A percentile compares a stretch with the other conserved stretches of the same genome.
phyloP scores from a whole-genome alignment of 2,113 vertebrate genomes.

The Plestiodon gilberti region DNA sequence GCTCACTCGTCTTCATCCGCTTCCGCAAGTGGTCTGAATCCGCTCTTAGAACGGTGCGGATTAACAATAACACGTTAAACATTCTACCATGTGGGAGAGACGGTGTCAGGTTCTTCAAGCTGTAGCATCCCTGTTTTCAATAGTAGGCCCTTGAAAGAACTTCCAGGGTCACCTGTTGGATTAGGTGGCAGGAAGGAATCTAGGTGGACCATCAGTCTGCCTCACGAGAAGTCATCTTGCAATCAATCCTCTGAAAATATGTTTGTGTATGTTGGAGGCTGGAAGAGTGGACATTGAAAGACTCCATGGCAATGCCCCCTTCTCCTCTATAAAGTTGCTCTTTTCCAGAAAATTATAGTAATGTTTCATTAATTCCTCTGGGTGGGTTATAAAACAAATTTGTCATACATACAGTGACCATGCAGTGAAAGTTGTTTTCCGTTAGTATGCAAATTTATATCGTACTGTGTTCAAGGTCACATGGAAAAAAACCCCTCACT shows the following conservation, averaged over 20 bases:
- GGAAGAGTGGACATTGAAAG: not conserved
- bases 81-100: not conserved
- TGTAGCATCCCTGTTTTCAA: not conserved
- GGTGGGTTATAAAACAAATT: not conserved
- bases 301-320: not conserved
- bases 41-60: no score
- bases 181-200: not conserved
- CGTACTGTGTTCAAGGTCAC: conserved; percentile 2
- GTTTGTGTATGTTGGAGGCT: not conserved
- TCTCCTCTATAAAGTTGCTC: not conserved
- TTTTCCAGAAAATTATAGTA: conserved; percentile 1
- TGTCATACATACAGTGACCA: not conserved
- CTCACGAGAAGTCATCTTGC: not conserved
- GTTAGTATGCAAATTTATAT: not conserved
- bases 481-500: not conserved
- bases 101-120: not conserved
- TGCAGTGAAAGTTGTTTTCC: not conserved
- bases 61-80: not conserved
- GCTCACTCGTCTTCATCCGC: no score
- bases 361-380: not conserved
- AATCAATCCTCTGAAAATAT: not conserved
- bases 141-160: not conserved
- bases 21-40: no score
- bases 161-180: not conserved
- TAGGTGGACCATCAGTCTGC: not conserved